Percentiles rank a stretch among this genome's conserved stretches.
Conservation (phyloP, 2,797 vertebrate species). For the Parotocinclus haroldoi region DNA sequence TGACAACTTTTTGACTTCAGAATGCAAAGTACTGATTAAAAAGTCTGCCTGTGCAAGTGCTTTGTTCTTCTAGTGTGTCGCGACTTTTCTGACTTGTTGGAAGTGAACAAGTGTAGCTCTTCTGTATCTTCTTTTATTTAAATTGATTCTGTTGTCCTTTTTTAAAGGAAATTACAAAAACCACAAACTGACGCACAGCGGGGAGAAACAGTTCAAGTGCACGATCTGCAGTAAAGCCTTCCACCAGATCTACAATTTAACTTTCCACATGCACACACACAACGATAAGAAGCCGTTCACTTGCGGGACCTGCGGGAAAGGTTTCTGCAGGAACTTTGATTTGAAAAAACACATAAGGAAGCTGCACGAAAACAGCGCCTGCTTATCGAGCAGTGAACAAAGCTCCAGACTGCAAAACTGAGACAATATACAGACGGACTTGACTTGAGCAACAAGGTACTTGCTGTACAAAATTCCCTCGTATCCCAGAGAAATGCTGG, state of each 20-base stretch:
- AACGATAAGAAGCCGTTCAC: conserved; percentile 91
- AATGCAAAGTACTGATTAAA: conserved; percentile 73
- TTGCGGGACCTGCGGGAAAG: conserved; percentile 85
- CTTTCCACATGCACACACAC: conserved; percentile 91
- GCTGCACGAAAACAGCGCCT: conserved; percentile 76
- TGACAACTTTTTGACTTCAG: conserved; percentile 86
- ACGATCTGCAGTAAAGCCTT: conserved; percentile 89
- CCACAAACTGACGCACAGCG: conserved; percentile 87
- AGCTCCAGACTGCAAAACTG: conserved; percentile 72
- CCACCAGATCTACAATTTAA: conserved; percentile 87
- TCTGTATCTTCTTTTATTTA: too few relatives aligned
- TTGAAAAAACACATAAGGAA: conserved; percentile 89
- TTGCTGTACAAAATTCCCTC: background rate
- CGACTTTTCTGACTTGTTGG: conserved; percentile 48
- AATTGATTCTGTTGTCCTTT: background rate
- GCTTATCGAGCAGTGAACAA: conserved; percentile 63
- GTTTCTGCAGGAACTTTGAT: conserved; percentile 91
- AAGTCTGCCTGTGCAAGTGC: conserved; percentile 22
- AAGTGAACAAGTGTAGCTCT: too few relatives aligned
- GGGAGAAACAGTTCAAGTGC: conserved; percentile 87
- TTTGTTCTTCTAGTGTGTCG: conserved; percentile 32
- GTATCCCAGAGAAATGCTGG: conserved; percentile 3
- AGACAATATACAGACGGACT: conserved; percentile 22
- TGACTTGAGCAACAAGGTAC: background rate
- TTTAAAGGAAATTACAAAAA: conserved; percentile 86